phyloP scores from a whole-genome alignment of 1,140 invertebrate species.

The Teleopsis dalmanni region DNA sequence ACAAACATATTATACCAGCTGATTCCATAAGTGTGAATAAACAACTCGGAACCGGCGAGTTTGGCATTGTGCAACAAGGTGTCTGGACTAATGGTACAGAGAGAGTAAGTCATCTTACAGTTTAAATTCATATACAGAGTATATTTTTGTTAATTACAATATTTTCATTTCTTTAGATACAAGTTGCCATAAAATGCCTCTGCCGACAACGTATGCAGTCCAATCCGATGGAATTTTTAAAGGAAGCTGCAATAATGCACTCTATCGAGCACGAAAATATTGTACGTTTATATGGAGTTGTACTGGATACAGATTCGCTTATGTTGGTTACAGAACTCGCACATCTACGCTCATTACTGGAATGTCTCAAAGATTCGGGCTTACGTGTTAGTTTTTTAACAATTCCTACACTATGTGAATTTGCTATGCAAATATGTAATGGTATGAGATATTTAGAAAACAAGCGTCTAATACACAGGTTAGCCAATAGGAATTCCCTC shows the following conservation, averaged over 20 bases:
- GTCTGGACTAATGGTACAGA: constrained; percentile 95
- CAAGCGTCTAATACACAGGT: constrained; percentile 87
- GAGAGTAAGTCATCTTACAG: constrained; percentile 53
- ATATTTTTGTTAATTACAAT: background rate
- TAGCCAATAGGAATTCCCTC: background rate
- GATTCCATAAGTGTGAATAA: constrained; percentile 92
- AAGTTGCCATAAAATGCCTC: constrained; percentile 96
- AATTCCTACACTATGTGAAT: constrained; percentile 80
- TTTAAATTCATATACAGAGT: background rate
- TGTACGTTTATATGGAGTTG: constrained; percentile 93
- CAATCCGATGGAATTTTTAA: constrained; percentile 92
- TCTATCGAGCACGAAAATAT: constrained; percentile 95
- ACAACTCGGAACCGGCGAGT: constrained; percentile 91
- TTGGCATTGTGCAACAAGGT: constrained; percentile 95
- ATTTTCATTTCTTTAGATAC: constrained; percentile 53
- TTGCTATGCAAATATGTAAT: constrained; percentile 90
- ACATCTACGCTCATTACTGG: constrained; percentile 84
- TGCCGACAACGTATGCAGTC: constrained; percentile 89
- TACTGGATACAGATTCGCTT: constrained; percentile 85
- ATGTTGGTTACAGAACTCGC: constrained; percentile 97
- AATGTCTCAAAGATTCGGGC: constrained; percentile 90
- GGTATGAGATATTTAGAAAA: constrained; percentile 93
- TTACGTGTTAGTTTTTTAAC: constrained; percentile 76
- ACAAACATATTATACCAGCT: constrained; percentile 91
- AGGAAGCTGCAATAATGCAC: constrained; percentile 98